These are phyloP conservation scores for Aix galericulata DNA, from an alignment of 2,113 vertebrate genomes.

Conservation along the genomic window DNA sequence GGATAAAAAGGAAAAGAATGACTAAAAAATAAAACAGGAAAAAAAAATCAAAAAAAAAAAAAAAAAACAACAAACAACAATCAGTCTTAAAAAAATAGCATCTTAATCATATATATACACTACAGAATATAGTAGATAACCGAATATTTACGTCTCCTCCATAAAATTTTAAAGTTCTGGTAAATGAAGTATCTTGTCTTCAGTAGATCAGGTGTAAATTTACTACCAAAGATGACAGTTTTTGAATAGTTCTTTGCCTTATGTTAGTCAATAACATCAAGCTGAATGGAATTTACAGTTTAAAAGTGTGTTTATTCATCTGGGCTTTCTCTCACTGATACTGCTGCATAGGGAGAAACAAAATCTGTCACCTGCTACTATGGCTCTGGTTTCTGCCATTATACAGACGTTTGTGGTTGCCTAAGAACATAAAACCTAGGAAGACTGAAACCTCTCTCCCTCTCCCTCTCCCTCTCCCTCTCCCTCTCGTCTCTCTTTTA, in stretches of 20 bases:
- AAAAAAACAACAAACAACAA: not conserved
- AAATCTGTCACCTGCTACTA: rapidly evolving
- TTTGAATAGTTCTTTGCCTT: not conserved
- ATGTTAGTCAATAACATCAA: not conserved
- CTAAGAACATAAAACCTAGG: rapidly evolving
- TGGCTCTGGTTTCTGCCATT: not conserved
- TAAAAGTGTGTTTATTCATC: not conserved
- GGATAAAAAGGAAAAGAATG: no score
- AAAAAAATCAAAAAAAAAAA: no score
- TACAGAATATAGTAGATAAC: not conserved
- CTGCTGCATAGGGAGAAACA: rapidly evolving
- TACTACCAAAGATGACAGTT: not conserved
- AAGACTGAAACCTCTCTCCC: not conserved
- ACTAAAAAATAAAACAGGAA: no score
- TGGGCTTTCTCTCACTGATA: not conserved
- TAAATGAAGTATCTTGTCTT: not conserved
- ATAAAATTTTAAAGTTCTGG: not conserved
- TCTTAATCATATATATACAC: not conserved
- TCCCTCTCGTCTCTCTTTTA: not conserved
- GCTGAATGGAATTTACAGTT: not conserved
- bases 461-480: not conserved
- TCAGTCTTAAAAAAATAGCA: not conserved
- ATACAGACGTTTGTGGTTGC: not conserved
- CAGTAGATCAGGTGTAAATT: not conserved
- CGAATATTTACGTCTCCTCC: not conserved